A percentile compares a stretch with the other conserved stretches of the same genome.
Conservation (phyloP, 2,113 vertebrate genomes). For the Apeltes quadracus region DNA sequence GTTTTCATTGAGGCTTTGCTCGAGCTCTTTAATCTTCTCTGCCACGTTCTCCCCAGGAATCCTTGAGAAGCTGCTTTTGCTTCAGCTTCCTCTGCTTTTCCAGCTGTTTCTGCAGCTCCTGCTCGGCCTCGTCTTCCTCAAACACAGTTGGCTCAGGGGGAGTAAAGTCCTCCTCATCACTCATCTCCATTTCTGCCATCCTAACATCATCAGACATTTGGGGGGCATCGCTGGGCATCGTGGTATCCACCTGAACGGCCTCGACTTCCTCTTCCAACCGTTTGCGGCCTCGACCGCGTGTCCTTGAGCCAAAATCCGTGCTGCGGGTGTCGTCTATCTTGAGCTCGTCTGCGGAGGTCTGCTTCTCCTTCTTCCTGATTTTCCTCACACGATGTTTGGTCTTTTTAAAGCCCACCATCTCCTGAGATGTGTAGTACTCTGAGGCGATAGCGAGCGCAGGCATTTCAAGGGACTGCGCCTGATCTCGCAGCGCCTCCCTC, state of each 20-base stretch:
- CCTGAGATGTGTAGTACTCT: slow-evolving; percentile 87
- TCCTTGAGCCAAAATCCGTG: slow-evolving; percentile 89
- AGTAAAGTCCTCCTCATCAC: slow-evolving; percentile 80
- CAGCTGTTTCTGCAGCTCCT: slow-evolving; percentile 90
- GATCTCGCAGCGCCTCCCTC: slow-evolving; percentile 80
- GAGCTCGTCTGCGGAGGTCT: slow-evolving; percentile 64
- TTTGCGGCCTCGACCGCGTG: slow-evolving; percentile 80
- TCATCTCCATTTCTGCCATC: slow-evolving; percentile 90
- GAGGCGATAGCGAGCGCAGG: slow-evolving; percentile 81
- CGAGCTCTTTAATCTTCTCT: slow-evolving; percentile 57
- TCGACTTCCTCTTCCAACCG: slow-evolving; percentile 25
- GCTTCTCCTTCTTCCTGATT: slow-evolving; percentile 87
- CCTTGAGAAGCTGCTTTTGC: slow-evolving; percentile 85
- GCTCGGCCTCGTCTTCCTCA: slow-evolving; percentile 90
- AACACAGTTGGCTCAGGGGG: slow-evolving; percentile 68
- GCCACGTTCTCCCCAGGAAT: slow-evolving; percentile 85
- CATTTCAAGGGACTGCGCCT: slow-evolving; percentile 86
- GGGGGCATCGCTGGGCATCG: slow-evolving; percentile 4
- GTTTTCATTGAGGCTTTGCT: slow-evolving; percentile 50
- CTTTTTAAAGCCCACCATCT: slow-evolving; percentile 91
- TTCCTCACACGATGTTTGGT: slow-evolving; percentile 87
- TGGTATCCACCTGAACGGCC: slow-evolving; percentile 13
- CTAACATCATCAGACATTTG: slow-evolving; percentile 84
- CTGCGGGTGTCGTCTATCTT: slow-evolving; percentile 75
- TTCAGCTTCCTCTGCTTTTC: slow-evolving; percentile 88